These are phyloP conservation scores for Psophia crepitans DNA, from an alignment of 2,113 vertebrate species.

Conservation along the genomic window DNA sequence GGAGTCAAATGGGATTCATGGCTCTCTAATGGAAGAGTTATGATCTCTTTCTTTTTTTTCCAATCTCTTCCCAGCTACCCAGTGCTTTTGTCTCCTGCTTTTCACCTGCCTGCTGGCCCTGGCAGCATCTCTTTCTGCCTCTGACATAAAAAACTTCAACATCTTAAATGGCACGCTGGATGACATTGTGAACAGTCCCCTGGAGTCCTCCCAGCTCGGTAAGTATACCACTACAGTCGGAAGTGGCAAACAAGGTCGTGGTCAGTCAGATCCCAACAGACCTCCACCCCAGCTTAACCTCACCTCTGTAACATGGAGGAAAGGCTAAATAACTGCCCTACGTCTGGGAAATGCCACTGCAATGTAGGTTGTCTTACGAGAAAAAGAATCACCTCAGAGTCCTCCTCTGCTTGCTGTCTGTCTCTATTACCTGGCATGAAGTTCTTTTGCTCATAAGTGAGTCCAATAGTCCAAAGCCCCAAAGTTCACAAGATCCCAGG, in stretches of 20 bases:
- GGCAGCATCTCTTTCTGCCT: background rate
- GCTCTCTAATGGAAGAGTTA: background rate
- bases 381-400: background rate
- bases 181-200: slow-evolving; percentile 12
- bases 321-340: background rate
- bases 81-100: background rate
- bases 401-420: background rate
- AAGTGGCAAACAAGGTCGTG: background rate
- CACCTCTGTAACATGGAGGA: background rate
- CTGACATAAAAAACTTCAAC: slow-evolving; percentile 29
- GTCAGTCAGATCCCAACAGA: background rate
- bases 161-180: slow-evolving; percentile 37
- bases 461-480: background rate
- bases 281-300: background rate
- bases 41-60: background rate
- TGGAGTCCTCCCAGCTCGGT: background rate
- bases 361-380: background rate
- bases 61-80: slow-evolving; percentile 11
- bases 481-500: background rate
- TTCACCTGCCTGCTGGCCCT: slow-evolving; percentile 9
- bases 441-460: background rate
- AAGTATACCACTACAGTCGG: background rate
- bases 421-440: background rate
- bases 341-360: background rate
- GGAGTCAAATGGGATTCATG: background rate